phyloP scores from a whole-genome alignment of 2,113 vertebrate genomes.

The Malurus melanocephalus region DNA sequence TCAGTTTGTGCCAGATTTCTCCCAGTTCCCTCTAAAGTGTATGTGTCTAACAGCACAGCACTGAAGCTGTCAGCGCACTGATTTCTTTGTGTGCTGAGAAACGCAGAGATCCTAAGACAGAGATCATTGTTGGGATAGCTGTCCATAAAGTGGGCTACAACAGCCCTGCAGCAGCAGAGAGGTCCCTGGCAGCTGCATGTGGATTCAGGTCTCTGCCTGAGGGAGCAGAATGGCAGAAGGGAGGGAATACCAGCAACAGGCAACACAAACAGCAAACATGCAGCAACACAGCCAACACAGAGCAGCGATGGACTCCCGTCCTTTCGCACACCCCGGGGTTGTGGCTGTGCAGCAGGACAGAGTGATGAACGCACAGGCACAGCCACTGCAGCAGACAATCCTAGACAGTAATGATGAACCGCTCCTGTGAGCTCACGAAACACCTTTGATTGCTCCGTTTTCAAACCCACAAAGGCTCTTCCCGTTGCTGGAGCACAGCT shows the following conservation, averaged over 20 bases:
- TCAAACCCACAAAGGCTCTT: neutral
- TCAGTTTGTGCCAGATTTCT: neutral
- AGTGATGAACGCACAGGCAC: neutral
- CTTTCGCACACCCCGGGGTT: too few relatives aligned
- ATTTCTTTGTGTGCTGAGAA: neutral
- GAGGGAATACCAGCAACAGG: neutral
- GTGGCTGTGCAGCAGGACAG: neutral
- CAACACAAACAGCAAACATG: neutral
- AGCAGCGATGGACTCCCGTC: neutral
- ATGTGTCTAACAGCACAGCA: neutral
- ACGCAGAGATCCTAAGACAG: neutral
- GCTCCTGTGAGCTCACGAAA: neutral
- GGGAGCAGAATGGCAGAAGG: fast-evolving
- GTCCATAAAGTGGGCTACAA: fast-evolving
- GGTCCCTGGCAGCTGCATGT: neutral
- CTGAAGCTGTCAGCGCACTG: neutral
- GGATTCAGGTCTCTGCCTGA: neutral
- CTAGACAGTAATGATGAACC: neutral
- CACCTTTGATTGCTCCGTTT: neutral
- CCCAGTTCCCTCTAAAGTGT: neutral
- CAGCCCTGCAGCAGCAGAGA: neutral
- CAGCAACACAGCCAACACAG: neutral
- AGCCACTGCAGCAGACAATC: fast-evolving
- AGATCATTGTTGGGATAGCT: neutral
- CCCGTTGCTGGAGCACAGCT: neutral